A percentile compares a stretch with the other conserved stretches of the same genome.
Evolutionary conservation across 2,888 invertebrate genomes (phyloP).

Genomic region (Hirtodrosophila duncani): DNA sequence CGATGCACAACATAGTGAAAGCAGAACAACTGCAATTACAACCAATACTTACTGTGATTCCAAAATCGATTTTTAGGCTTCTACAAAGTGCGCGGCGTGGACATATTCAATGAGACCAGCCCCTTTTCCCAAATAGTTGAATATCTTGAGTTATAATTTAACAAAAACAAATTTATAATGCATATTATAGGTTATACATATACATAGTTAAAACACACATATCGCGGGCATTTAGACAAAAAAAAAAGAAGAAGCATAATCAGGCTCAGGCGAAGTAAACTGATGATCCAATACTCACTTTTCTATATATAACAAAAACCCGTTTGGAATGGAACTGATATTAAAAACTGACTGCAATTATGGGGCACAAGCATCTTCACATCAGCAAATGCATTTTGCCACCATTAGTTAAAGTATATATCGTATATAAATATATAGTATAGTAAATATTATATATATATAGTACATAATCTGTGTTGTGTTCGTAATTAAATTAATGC

Average conservation of each 20-base stretch:
- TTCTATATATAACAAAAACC: no score
- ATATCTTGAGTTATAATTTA: constrained; percentile 62
- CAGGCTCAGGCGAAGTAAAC: constrained; percentile 51
- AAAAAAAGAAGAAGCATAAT: constrained; percentile 46
- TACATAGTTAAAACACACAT: constrained; percentile 31
- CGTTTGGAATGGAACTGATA: constrained; percentile 49
- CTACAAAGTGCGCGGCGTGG: constrained; percentile 75
- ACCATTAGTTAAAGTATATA: constrained; percentile 51
- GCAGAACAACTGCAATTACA: no score
- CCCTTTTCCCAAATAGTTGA: constrained; percentile 70
- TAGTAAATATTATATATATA: constrained; percentile 41
- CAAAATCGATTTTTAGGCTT: constrained; percentile 66
- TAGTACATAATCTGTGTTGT: constrained; percentile 45
- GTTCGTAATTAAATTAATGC: constrained; percentile 33
- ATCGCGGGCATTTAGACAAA: constrained; percentile 39
- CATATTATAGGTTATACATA: background rate
- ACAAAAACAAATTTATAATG: constrained; percentile 23
- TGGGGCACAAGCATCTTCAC: constrained; percentile 52
- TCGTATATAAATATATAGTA: constrained; percentile 30
- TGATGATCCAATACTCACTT: constrained; percentile 8
- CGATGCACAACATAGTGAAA: no score
- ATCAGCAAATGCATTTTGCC: constrained; percentile 35
- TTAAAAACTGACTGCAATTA: constrained; percentile 13
- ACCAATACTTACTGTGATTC: no score
- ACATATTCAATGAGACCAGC: constrained; percentile 72